Base-by-base conservation (phyloP, 2,113 vertebrate species). In the Peromyscus californicus region DNA sequence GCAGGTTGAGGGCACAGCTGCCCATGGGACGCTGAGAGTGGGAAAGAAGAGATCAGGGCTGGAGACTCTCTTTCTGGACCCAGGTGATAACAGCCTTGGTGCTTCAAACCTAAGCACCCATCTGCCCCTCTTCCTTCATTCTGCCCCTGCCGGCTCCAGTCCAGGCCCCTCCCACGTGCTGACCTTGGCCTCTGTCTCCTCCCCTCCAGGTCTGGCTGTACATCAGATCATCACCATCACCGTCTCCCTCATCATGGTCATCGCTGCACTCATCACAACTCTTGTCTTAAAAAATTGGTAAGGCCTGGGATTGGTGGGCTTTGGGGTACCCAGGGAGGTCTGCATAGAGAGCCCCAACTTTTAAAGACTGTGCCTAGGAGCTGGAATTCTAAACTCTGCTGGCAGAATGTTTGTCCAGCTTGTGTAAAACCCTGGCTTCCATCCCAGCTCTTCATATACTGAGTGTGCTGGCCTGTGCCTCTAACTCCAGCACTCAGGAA, bases 221-320 rank as follows among this genome's bases (percentile, higher is more conserved):
- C 99, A 99, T 99, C 99, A 99, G 99, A 99, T 99, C 94, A 99
- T 99, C 98, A 99, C 99, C 98, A 99, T 99, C 99, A 99, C 99
- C 96, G 99, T 99, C 98, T 99, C 99, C 98, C 99, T 99, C 98
- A 99, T 99, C 98, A 99, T 99, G 99, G 99, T 99, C 98, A 99
- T 99, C 90, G 99, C 99, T 69, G 99, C 99, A 98, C 99, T 99
- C 99, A 99, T 99, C 98, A 99, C 99, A 98, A 99, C 99, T 97
- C 99, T 99, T 98, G 99, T 99, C 99, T 99, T 99, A 99, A 99
- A 99, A 99, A 99, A 99, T 98, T 99, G 99, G 99, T 99, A 99
- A 99, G 99, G 98, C 17, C 51, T 26, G 19, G 8, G 39, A 19
- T 15, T 8, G 63, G 0, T 0, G 0, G 51, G 21, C 16, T 36